phyloP scores from a whole-genome alignment of 2,888 invertebrate species.

The Pterostichus niger region DNA sequence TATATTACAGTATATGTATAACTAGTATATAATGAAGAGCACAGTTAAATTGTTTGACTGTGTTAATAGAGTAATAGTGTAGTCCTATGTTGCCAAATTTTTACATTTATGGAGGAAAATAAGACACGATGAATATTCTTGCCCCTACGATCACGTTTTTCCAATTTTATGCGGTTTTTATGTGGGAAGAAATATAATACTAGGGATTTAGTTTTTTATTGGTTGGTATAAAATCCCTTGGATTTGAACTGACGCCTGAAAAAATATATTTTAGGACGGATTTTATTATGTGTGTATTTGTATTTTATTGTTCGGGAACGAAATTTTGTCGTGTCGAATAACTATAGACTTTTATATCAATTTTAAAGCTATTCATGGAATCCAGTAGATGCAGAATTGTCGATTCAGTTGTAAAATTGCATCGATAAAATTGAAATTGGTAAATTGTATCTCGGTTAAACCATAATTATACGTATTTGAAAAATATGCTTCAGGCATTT shows the following conservation, averaged over 20 bases:
- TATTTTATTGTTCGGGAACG: conserved; percentile 45
- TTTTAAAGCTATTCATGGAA: conserved; percentile 29
- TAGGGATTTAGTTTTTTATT: conserved; percentile 56
- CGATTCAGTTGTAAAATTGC: not conserved
- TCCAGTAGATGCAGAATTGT: not conserved
- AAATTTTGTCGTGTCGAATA: conserved; percentile 29
- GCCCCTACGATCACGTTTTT: conserved; percentile 17
- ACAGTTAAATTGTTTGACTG: no score
- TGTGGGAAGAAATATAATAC: conserved; percentile 47
- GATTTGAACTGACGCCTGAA: conserved; percentile 42
- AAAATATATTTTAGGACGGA: conserved; percentile 47
- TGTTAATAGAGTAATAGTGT: no score
- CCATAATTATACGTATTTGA: not conserved
- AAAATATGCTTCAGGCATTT: not conserved
- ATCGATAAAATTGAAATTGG: not conserved
- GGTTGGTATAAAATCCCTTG: conserved; percentile 44
- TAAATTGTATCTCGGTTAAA: conserved; percentile 1
- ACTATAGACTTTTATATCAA: conserved; percentile 42
- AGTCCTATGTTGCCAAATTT: no score
- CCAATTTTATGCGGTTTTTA: conserved; percentile 45
- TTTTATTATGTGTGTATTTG: conserved; percentile 58
- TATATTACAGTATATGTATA: no score
- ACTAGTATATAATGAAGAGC: no score
- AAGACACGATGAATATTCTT: not conserved
- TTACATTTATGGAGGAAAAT: not conserved